Percentiles rank a stretch among this genome's conserved stretches.
Evolutionary conservation across 2,888 invertebrate genomes (phyloP).

Genomic region (Zaprionus bogoriensis): DNA sequence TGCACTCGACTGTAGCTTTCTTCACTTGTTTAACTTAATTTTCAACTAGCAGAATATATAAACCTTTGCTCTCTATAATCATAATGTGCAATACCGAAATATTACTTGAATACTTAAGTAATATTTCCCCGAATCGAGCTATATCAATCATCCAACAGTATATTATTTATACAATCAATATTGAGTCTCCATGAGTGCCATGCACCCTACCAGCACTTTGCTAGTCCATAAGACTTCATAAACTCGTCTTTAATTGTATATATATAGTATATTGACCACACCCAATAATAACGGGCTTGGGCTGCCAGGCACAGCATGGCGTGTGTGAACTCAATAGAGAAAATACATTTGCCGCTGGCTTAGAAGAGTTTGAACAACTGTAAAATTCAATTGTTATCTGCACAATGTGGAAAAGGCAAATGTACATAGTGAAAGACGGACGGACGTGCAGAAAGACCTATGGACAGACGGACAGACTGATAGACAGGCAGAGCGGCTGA

Average conservation of each 20-base stretch:
- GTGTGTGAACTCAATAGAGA: constrained; percentile 7
- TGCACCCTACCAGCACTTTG: not conserved
- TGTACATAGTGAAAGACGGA: constrained; percentile 19
- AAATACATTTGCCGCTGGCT: not conserved
- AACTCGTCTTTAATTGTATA: not conserved
- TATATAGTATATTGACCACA: not conserved
- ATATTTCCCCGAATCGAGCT: no score
- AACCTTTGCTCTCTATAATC: no score
- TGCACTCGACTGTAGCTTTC: no score
- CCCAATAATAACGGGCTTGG: not conserved
- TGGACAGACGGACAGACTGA: constrained; percentile 6
- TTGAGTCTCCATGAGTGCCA: no score
- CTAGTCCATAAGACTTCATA: not conserved
- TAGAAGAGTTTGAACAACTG: constrained; percentile 11
- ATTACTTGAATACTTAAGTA: no score
- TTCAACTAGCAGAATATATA: no score
- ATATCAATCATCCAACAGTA: no score
- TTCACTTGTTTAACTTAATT: no score
- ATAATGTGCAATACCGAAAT: no score
- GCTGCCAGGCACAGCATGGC: not conserved
- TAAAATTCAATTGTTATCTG: constrained; percentile 46
- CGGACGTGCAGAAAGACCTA: constrained; percentile 8
- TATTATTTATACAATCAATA: no score
- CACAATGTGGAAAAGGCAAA: constrained; percentile 21
- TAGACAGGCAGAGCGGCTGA: constrained; percentile 14